Base-by-base conservation (phyloP, 2,797 vertebrate species). In the Enteromius argenteus region DNA sequence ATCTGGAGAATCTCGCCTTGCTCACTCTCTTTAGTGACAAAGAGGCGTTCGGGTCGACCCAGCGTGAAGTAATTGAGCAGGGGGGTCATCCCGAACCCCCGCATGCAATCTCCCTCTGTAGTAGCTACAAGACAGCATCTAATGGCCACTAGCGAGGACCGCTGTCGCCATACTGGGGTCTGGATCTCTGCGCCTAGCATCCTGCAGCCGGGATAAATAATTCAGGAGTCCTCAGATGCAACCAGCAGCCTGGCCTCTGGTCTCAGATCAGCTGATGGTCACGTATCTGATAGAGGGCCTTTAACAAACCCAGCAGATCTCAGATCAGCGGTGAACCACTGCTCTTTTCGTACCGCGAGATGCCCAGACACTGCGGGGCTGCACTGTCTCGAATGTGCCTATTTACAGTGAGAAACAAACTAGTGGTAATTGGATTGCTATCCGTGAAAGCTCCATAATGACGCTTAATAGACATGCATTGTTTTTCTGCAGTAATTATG, bases 401-500 rank as follows among this genome's bases (percentile, higher is more conserved):
- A 81, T 87, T 86, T 89, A 83, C 85, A 85, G 89, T 89, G 89
- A 93, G 91, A 89, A 90, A 91, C 90, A 94, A 94, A 93, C 92
- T 93, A 92, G 92, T 90, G 84, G 89, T 94, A 95, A 95, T 95
- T 91, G 87, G 88, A 91, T 91, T 95, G 92, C 91, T 92, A 94
- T 93, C 90, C 91, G 88, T 93, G 92, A 92, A 93, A 93, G 91
- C 93, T 91, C 92, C 90, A 94, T 94, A 94, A 93, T 88, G 94
- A 94, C 88, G 87, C 92, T 94, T 94, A 95, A 95, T 94, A 94
- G 91, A 90, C 87, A 92, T 88, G 87, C 90, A 89, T 92, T 93
- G 90, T 93, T 93, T 93, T 86, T 91, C 92, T 89, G 90, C 91
- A 94, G 93, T 95, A 94, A 95, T 95, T 95, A 94, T 91, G 91